These are phyloP conservation scores for Sipha maydis DNA, from an alignment of 2,888 invertebrate genomes.

Conservation along the genomic window DNA sequence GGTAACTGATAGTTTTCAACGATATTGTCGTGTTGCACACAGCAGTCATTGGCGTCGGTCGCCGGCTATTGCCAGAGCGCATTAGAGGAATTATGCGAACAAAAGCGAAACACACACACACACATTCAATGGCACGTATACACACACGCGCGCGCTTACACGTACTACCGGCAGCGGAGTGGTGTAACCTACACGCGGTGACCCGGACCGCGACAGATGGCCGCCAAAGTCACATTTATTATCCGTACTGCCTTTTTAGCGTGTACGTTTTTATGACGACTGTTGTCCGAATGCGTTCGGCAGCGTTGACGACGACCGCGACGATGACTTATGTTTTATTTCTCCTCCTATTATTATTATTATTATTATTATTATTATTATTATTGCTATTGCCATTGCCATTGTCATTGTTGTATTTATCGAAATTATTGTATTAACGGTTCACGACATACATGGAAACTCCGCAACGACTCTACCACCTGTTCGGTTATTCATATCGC, in stretches of 20 bases:
- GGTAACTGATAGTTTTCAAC: constrained; percentile 44
- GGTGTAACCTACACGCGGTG: neutral
- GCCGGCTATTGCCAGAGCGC: constrained; percentile 24
- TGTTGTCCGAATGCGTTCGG: constrained; percentile 42
- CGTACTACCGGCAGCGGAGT: neutral
- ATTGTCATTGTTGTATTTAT: constrained; percentile 32
- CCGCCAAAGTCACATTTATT: constrained; percentile 55
- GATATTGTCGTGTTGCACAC: constrained; percentile 29
- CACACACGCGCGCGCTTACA: too few relatives aligned
- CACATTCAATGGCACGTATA: neutral
- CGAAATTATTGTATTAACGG: constrained; percentile 33
- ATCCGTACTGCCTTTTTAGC: constrained; percentile 50
- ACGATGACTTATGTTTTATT: constrained; percentile 43
- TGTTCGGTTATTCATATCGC: constrained; percentile 8
- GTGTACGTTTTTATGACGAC: constrained; percentile 48
- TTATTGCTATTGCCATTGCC: neutral
- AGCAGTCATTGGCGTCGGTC: neutral
- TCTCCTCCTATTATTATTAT: neutral
- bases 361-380: neutral
- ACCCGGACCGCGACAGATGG: constrained; percentile 49
- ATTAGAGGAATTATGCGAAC: constrained; percentile 53
- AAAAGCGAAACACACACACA: constrained; percentile 13
- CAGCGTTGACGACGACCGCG: constrained; percentile 19
- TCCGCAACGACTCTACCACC: neutral
- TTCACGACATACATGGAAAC: neutral